These are phyloP conservation scores for Mastomys natalensis DNA, from an alignment of 2,113 vertebrate species.

Conservation along the genomic window DNA sequence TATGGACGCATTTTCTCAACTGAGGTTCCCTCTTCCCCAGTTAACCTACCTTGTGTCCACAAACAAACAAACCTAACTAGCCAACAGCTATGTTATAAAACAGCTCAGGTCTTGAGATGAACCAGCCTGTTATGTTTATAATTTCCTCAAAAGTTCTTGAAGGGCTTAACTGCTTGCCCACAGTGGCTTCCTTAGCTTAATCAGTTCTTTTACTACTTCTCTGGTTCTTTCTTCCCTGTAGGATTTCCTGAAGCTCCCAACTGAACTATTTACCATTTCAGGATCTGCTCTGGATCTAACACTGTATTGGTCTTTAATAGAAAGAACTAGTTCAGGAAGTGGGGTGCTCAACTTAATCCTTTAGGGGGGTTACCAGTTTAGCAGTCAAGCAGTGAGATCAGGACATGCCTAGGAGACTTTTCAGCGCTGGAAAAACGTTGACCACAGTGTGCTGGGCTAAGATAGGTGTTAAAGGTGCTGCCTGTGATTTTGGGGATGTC, in stretches of 20 bases:
- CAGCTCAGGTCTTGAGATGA: neutral
- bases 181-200: neutral
- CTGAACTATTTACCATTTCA: neutral
- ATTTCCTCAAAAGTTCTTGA: neutral
- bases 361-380: neutral
- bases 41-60: neutral
- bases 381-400: neutral
- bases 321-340: neutral
- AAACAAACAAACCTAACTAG: neutral
- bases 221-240: neutral
- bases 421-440: neutral
- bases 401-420: neutral
- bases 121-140: neutral
- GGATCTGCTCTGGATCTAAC: neutral
- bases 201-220: neutral
- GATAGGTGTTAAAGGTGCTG: neutral
- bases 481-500: neutral
- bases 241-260: no score
- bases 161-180: neutral
- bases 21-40: neutral
- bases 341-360: neutral
- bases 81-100: no score
- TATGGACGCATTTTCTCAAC: neutral
- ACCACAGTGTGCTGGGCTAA: fast-evolving
- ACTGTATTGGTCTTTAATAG: neutral